Evolutionary conservation across 1,140 invertebrate species (phyloP).

Genomic region (Nomia melanderi): DNA sequence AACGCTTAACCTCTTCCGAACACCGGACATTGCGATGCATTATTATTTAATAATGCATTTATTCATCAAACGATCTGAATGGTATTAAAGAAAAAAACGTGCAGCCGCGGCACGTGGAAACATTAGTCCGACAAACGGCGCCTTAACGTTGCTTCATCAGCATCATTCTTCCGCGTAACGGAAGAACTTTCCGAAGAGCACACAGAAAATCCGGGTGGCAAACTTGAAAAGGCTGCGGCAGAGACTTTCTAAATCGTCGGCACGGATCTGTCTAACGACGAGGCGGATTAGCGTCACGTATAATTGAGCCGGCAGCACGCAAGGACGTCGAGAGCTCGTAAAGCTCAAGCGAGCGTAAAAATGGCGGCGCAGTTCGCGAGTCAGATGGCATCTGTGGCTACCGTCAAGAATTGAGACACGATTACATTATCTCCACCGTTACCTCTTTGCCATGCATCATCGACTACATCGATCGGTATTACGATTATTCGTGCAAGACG

Average conservation of each 20-base stretch:
- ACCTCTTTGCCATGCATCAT: constrained; percentile 54
- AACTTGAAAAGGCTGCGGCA: constrained; percentile 20
- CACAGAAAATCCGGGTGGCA: not conserved
- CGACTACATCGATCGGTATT: constrained; percentile 53
- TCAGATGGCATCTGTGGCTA: not conserved
- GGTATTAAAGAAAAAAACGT: not conserved
- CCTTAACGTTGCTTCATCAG: not conserved
- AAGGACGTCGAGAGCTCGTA: constrained; percentile 28
- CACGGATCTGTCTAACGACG: constrained; percentile 14
- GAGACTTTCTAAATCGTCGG: constrained; percentile 37
- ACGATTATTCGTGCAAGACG: constrained; percentile 55
- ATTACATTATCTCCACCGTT: constrained; percentile 60
- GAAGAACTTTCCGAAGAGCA: not conserved
- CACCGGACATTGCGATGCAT: not conserved
- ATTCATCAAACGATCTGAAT: not conserved
- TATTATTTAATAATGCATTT: too few relatives aligned
- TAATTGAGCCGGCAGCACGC: constrained; percentile 24
- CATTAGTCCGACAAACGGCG: not conserved
- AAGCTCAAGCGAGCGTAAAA: constrained; percentile 45
- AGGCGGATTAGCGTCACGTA: constrained; percentile 25
- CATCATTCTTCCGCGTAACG: constrained; percentile 12
- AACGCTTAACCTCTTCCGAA: not conserved
- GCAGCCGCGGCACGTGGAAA: not conserved
- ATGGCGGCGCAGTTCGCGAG: not conserved
- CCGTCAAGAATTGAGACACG: constrained; percentile 29